Percentiles rank a stretch among this genome's conserved stretches.
These are phyloP conservation scores for Cephonodes hylas DNA, from an alignment of 2,888 invertebrate species.

Conservation along the genomic window DNA sequence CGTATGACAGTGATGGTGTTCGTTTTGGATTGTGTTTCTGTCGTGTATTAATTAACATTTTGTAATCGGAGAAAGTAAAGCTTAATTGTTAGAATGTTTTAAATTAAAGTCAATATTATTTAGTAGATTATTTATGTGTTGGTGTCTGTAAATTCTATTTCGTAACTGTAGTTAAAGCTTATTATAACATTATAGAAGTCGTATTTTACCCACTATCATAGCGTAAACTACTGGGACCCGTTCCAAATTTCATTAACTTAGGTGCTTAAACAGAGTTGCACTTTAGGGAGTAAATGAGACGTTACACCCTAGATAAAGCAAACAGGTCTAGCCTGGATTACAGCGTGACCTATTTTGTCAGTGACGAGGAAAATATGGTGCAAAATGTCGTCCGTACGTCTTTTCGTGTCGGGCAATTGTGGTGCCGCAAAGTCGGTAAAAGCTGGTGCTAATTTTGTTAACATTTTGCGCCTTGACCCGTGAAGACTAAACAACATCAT, in stretches of 20 bases:
- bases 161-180: no score
- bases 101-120: neutral
- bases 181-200: no score
- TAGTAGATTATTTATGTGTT: neutral
- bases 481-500: slow-evolving; percentile 33
- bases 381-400: slow-evolving; percentile 43
- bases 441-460: slow-evolving; percentile 46
- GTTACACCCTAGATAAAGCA: slow-evolving; percentile 37
- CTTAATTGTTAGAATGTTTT: neutral
- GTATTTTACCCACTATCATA: neutral
- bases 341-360: slow-evolving; percentile 52
- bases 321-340: slow-evolving; percentile 42
- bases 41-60: neutral
- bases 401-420: slow-evolving; percentile 49
- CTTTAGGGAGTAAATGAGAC: slow-evolving; percentile 22
- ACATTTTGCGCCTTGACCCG: slow-evolving; percentile 37
- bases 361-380: slow-evolving; percentile 44
- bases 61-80: neutral
- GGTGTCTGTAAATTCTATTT: no score
- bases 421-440: slow-evolving; percentile 42
- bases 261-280: slow-evolving; percentile 14
- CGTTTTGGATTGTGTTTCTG: neutral
- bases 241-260: slow-evolving; percentile 2
- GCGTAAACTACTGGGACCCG: neutral
- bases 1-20: slow-evolving; percentile 1